Base-by-base conservation (phyloP, 2,888 invertebrate species). In the Rhaphigaster nebulosa region DNA sequence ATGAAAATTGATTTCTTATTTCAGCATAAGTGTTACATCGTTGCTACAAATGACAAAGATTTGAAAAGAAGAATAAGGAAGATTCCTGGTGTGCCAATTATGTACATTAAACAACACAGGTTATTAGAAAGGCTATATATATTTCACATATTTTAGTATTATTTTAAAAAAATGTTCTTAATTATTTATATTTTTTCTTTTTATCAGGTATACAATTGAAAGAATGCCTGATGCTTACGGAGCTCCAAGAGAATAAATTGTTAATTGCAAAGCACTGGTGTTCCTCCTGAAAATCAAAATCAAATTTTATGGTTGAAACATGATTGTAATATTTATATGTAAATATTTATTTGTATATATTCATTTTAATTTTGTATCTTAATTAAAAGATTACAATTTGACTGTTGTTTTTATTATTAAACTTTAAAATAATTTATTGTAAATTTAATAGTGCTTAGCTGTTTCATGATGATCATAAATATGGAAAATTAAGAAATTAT, bases 181-280 rank as follows among this genome's bases (percentile, higher is more conserved):
- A 34, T 87, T 88, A 76, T 65, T 65, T 34, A 87, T 41, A 56
- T 76, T 90, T 50, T 91, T 88, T 29, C 41, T 89, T 45, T 89
- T 41, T 26, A 65, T 65, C 93, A 95, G 95, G 92, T 99, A 97
- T 93, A 97, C 98, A 0, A 99, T 99, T 93, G 99, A 99, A 94
- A 96, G 99, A 93, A 99, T 99, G 99, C 99, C 99, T 1, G 99
- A 99, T 95, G 99, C 99, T 8, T 99, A 98, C 94, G 99, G 99
- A 65, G 98, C 98, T 88, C 98, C 98, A 0, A 97, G 96, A 94
- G 94, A 93, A 92, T 94, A 93, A 93, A 56, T n/a, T 26, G 70
- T 70, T 34, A 76, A 70, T 20, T 76, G 76, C 23, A 2, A 23
- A 76, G 23, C 23, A 34, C 41, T 41, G 20, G 10, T 8, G 6